Evolutionary conservation across 2,888 invertebrate species (phyloP), one percentile per base, ranked within the genome.

Genomic region (Eucriotettix oculatus): DNA sequence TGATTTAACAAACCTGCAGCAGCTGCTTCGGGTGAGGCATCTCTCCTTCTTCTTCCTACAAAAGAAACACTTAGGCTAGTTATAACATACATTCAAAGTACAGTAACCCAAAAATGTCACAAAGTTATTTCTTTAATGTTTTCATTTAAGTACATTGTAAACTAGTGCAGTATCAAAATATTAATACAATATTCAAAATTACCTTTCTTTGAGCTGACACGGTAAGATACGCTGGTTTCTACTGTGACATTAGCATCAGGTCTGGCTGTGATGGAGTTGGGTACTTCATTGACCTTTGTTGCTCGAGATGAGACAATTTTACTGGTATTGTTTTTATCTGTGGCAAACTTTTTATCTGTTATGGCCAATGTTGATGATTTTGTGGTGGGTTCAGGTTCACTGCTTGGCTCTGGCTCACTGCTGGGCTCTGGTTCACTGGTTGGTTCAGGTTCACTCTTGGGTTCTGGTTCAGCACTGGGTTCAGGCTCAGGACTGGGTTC

Each of bases 191-290:
- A 41, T 16, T 16, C n/a, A n/a, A 56, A 52, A 40, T 69, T 67
- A 77, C 80, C 79, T 74, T 78, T 77, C 63, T 77, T 79, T 16
- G 78, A 79, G 68, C 87, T 88, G 63, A 89, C 86, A 71, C 85
- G 81, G 71, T 84, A 89, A 0, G 88, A 87, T 5, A 89, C 84
- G 69, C 88, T 88, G 0, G 88, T 89, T 68, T 87, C 85, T 12
- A 88, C 86, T 0, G 85, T 82, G 41, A 86, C 84, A 52, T 85
- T 86, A 11, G 54, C 55, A 16, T 63, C 60, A 12, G 52, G 52
- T 48, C n/a, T 48, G n/a, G 52, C 56, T 81, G 44, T 71, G 68
- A 62, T 81, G 60, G 74, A 75, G 11, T n/a, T 14, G 54, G 75
- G 75, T 62, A 69, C 65, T 10, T 62, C 64, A 64, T 69, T 68